phyloP scores from a whole-genome alignment of 2,888 invertebrate genomes.

The Rhamnusium bicolor region DNA sequence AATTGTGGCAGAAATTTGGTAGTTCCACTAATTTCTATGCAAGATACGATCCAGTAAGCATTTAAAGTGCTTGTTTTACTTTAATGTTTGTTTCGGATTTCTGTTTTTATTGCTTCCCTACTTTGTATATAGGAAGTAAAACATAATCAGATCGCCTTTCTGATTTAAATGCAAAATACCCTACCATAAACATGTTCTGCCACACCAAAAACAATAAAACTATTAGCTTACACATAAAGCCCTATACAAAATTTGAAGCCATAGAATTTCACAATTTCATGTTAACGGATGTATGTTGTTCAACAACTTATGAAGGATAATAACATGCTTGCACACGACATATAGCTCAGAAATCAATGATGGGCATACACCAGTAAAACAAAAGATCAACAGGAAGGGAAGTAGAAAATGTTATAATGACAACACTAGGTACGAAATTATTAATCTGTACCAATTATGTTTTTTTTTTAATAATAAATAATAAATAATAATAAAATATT shows the following conservation, averaged over 20 bases:
- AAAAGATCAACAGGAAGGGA: too few species aligned
- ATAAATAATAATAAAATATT: too few species aligned
- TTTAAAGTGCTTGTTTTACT: slow-evolving; percentile 60
- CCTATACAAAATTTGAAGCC: slow-evolving; percentile 1
- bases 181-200: slow-evolving; percentile 43
- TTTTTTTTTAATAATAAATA: too few species aligned
- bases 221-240: slow-evolving; percentile 49
- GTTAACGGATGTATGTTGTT: neutral
- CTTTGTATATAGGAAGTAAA: slow-evolving; percentile 55
- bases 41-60: slow-evolving; percentile 57
- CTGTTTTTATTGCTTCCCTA: slow-evolving; percentile 56
- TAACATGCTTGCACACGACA: neutral
- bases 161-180: slow-evolving; percentile 57
- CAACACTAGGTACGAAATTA: too few species aligned
- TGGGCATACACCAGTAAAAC: too few species aligned
- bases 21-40: slow-evolving; percentile 54
- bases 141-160: slow-evolving; percentile 56
- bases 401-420: too few species aligned
- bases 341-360: neutral
- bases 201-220: slow-evolving; percentile 52
- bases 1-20: slow-evolving; percentile 48
- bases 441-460: too few species aligned
- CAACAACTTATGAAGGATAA: neutral
- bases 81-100: slow-evolving; percentile 59
- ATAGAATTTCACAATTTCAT: neutral